These are phyloP conservation scores for Papilio dardanus DNA, from an alignment of 1,140 invertebrate species.

Conservation along the genomic window DNA sequence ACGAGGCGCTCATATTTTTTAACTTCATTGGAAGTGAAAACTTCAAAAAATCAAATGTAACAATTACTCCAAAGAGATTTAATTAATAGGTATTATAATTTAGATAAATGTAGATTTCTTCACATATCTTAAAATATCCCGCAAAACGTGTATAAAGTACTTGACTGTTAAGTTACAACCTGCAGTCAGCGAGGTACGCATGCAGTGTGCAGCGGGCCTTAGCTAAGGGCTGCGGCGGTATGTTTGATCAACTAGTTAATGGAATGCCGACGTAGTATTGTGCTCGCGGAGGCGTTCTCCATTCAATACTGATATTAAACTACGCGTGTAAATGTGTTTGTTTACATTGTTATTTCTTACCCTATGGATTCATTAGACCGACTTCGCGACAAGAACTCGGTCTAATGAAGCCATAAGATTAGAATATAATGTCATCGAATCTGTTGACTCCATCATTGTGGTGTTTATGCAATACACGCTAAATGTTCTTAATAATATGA, in stretches of 20 bases:
- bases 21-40: too few relatives aligned
- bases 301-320: slow-evolving; percentile 75
- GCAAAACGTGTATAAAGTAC: neutral
- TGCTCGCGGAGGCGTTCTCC: slow-evolving; percentile 68
- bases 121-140: neutral
- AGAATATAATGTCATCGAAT: slow-evolving; percentile 42
- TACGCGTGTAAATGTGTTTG: slow-evolving; percentile 50
- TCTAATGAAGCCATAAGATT: too few relatives aligned
- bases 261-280: slow-evolving; percentile 77
- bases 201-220: slow-evolving; percentile 42
- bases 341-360: slow-evolving; percentile 50
- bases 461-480: neutral
- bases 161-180: slow-evolving; percentile 22
- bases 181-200: neutral
- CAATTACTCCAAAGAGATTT: too few relatives aligned
- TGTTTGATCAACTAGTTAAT: slow-evolving; percentile 78
- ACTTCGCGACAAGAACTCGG: too few relatives aligned
- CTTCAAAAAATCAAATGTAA: too few relatives aligned
- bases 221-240: slow-evolving; percentile 62
- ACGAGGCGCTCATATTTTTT: too few relatives aligned
- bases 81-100: too few relatives aligned
- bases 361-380: too few relatives aligned
- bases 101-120: too few relatives aligned
- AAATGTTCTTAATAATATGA: too few relatives aligned
- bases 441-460: slow-evolving; percentile 36